phyloP scores from a whole-genome alignment of 2,113 vertebrate species.

The Azemiops feae region DNA sequence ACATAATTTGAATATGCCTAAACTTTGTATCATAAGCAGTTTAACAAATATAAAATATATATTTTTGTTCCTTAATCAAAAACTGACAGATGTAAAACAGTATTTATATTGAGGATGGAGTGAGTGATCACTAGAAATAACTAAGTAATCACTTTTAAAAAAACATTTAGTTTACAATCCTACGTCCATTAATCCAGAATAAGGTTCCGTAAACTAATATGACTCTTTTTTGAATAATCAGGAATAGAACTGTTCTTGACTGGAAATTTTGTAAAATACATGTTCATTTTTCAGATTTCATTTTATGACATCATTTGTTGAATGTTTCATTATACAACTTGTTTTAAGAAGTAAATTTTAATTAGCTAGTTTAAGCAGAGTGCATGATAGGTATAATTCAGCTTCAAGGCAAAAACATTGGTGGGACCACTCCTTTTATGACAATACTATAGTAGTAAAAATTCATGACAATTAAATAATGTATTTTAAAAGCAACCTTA shows the following conservation, averaged over 20 bases:
- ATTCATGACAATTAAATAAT: not conserved
- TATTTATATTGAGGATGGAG: not conserved
- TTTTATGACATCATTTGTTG: not conserved
- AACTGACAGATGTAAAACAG: not conserved
- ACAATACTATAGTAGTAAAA: not conserved
- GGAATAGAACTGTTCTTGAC: not conserved
- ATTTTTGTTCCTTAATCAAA: not conserved
- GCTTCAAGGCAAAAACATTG: not conserved
- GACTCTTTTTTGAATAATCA: not conserved
- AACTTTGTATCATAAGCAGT: not conserved
- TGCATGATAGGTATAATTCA: not conserved
- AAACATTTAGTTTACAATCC: not conserved
- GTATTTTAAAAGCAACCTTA: not conserved
- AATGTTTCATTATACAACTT: constrained; percentile 8
- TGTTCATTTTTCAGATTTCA: constrained; percentile 6
- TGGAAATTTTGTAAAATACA: not conserved
- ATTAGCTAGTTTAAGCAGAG: not conserved
- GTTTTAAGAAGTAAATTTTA: constrained; percentile 1
- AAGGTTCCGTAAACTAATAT: not conserved
- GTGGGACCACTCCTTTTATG: rapidly evolving
- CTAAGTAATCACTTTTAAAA: not conserved
- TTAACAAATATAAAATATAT: not conserved
- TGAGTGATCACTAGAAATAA: not conserved
- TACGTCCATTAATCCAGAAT: not conserved
- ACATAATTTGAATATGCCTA: not conserved